phyloP scores from a whole-genome alignment of 2,797 vertebrate species.

The Galaxias olidus region DNA sequence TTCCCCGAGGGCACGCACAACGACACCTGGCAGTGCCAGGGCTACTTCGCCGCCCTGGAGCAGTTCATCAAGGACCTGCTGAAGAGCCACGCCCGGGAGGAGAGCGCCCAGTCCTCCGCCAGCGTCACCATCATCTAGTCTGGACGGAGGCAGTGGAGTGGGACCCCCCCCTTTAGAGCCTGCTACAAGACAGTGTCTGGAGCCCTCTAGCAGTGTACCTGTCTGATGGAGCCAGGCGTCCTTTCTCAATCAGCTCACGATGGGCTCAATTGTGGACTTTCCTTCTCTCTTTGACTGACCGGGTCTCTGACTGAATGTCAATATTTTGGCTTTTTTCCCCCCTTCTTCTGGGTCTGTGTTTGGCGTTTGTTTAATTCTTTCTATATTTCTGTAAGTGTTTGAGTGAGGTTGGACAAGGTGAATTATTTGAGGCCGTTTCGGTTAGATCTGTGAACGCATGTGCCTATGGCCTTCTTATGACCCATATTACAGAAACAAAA shows the following conservation, averaged over 20 bases:
- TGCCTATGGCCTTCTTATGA: constrained; percentile 49
- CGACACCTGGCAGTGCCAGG: constrained; percentile 99
- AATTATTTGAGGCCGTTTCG: constrained; percentile 35
- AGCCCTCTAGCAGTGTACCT: too few species aligned
- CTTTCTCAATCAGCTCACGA: constrained; percentile 5
- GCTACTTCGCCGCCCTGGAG: constrained; percentile 95
- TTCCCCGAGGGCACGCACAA: constrained; percentile 99
- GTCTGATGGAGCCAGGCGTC: neutral
- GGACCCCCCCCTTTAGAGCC: neutral
- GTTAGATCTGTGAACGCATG: constrained; percentile 65
- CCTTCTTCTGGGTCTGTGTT: constrained; percentile 50
- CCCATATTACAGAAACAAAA: constrained; percentile 45
- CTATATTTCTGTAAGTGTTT: constrained; percentile 57
- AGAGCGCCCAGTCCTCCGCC: constrained; percentile 84
- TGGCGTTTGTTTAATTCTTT: constrained; percentile 48
- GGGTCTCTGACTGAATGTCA: neutral
- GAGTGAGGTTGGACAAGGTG: constrained; percentile 28
- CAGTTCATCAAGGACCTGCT: constrained; percentile 96
- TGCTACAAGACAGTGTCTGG: too few species aligned
- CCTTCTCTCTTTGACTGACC: neutral
- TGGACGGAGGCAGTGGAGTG: neutral
- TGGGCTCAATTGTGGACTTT: neutral
- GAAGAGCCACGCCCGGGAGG: constrained; percentile 91
- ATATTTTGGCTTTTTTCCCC: constrained; percentile 56
- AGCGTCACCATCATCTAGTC: constrained; percentile 93